Evolutionary conservation across 2,888 invertebrate species (phyloP), one percentile per base, ranked within the genome.

Genomic region (Stenotaenia linearis): DNA sequence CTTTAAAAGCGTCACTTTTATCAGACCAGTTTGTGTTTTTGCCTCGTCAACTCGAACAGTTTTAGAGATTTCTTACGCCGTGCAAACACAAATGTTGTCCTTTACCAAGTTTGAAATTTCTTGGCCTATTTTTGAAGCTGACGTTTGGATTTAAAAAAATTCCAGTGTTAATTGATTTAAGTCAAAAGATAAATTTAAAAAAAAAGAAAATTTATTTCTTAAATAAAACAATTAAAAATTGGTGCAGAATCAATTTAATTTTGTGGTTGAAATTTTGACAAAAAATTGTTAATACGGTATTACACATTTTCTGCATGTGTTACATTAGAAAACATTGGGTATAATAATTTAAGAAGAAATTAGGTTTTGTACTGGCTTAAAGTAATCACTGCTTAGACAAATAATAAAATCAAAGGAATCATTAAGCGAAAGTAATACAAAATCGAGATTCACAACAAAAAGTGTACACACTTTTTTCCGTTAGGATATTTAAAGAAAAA

Each of bases 1-100:
- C 69, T 25, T 69, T 69, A 69, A 69, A 69, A 69, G 9, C 28
- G 69, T 69, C 28, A 69, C 50, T 69, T 69, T 69, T 69, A 69
- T 69, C 69, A 69, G 50, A 50, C 23, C 12, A n/a, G 69, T 69
- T 69, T n/a, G 10, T 69, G 69, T 69, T 69, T 69, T 50, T 50
- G 50, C 50, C 50, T 50, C 69, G 69, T 69, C 25, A 69, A 23
- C 69, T 25, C 25, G 69, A 69, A 28, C 50, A 50, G 18, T 50
- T 50, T 50, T 50, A 50, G 50, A 50, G 50, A 50, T 50, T 50
- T 69, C 69, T 69, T 69, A 7, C 25, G 28, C 69, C 15, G 25
- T 28, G 21, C n/a, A 50, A 50, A 50, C 50, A 50, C 15, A 50
- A 40, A 40, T 40, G 40, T 40, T 40, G 40, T 40, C 10, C 40